Evolutionary conservation across 2,113 vertebrate genomes (phyloP).

Genomic region (Cettia cetti): DNA sequence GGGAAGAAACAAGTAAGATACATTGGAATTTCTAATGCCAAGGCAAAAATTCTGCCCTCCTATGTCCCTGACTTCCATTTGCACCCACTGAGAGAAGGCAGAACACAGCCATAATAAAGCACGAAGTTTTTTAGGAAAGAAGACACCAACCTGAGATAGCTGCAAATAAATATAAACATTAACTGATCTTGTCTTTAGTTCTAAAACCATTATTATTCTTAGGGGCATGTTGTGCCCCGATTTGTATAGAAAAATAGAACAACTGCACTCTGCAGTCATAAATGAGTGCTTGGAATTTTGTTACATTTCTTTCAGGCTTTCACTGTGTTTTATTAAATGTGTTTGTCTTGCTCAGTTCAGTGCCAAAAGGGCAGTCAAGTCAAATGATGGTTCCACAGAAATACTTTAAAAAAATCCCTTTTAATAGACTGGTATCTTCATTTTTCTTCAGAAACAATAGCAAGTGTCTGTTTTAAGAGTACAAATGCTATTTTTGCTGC

Average conservation of each 20-base stretch:
- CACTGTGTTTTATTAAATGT: neutral
- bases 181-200: neutral
- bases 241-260: neutral
- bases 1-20: slow-evolving; percentile 67
- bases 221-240: neutral
- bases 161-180: neutral
- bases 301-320: neutral
- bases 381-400: neutral
- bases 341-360: neutral
- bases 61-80: neutral
- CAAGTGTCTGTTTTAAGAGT: neutral
- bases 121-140: neutral
- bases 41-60: neutral
- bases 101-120: neutral
- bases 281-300: neutral
- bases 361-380: neutral
- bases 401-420: neutral
- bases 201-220: neutral
- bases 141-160: neutral
- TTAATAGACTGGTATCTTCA: neutral
- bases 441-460: neutral
- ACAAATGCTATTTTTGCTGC: neutral
- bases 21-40: neutral
- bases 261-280: neutral
- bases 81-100: neutral